Conservation (phyloP, 2,888 invertebrate species). For the Ernsta delagoae region DNA sequence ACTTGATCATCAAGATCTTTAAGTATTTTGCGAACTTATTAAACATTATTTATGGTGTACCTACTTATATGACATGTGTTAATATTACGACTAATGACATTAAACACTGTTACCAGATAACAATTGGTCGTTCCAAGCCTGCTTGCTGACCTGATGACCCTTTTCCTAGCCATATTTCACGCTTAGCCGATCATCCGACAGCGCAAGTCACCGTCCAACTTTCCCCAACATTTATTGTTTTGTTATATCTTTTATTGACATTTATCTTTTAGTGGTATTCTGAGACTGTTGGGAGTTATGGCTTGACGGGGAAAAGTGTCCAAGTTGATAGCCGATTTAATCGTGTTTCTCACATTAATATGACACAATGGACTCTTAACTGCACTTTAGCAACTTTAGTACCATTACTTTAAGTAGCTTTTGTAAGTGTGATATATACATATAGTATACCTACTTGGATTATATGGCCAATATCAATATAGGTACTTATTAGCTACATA, state of each 20-base stretch:
- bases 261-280: not conserved
- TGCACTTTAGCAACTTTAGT: not conserved
- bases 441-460: not conserved
- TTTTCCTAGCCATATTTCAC: constrained; percentile 2
- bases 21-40: too few relatives aligned
- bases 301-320: not conserved
- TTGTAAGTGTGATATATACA: not conserved
- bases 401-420: not conserved
- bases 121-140: not conserved
- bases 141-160: constrained; percentile 3
- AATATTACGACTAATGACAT: not conserved
- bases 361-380: not conserved
- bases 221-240: constrained; percentile 5
- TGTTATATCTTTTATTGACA: not conserved
- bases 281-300: not conserved
- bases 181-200: not conserved
- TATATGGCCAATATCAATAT: too few relatives aligned
- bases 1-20: too few relatives aligned
- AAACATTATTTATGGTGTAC: too few relatives aligned
- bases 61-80: not conserved
- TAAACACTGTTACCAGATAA: not conserved
- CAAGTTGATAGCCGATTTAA: not conserved
- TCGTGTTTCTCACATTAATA: not conserved
- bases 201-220: not conserved
- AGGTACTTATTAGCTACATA: too few relatives aligned